These are phyloP conservation scores for Aphelenchoides fujianensis DNA, from an alignment of 1,140 invertebrate genomes.

Conservation along the genomic window DNA sequence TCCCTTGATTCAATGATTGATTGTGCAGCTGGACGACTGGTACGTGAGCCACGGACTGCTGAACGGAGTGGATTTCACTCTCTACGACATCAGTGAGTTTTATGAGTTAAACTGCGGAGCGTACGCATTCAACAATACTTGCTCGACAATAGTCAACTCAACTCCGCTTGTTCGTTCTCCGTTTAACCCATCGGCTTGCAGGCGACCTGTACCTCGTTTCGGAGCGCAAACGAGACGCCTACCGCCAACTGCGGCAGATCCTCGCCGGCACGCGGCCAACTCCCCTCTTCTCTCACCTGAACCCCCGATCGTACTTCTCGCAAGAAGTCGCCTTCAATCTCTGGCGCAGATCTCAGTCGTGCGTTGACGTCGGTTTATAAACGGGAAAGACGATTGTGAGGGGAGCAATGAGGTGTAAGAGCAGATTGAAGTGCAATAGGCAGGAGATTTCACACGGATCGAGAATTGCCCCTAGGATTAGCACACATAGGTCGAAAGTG, in stretches of 20 bases:
- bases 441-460: too few relatives aligned
- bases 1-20: too few relatives aligned
- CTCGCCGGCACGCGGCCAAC: slow-evolving; percentile 25
- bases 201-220: slow-evolving; percentile 30
- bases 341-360: slow-evolving; percentile 30
- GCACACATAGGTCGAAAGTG: too few relatives aligned
- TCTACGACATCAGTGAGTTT: slow-evolving; percentile 37
- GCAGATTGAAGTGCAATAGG: too few relatives aligned
- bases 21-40: slow-evolving; percentile 37
- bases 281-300: slow-evolving; percentile 34
- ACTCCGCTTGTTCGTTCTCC: neutral
- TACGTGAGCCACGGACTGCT: slow-evolving; percentile 34
- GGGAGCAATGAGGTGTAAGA: too few relatives aligned
- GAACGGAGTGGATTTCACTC: slow-evolving; percentile 25
- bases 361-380: slow-evolving; percentile 13
- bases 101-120: too few relatives aligned
- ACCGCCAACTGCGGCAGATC: slow-evolving; percentile 26
- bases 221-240: slow-evolving; percentile 32
- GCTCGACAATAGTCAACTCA: too few relatives aligned
- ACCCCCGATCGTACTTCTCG: slow-evolving; percentile 21
- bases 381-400: too few relatives aligned
- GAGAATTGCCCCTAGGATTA: too few relatives aligned
- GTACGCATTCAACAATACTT: too few relatives aligned
- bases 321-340: slow-evolving; percentile 25
- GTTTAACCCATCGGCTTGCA: slow-evolving; percentile 16